A percentile compares a stretch with the other conserved stretches of the same genome.
Conservation (phyloP, 2,797 vertebrate species). For the Morus bassanus region DNA sequence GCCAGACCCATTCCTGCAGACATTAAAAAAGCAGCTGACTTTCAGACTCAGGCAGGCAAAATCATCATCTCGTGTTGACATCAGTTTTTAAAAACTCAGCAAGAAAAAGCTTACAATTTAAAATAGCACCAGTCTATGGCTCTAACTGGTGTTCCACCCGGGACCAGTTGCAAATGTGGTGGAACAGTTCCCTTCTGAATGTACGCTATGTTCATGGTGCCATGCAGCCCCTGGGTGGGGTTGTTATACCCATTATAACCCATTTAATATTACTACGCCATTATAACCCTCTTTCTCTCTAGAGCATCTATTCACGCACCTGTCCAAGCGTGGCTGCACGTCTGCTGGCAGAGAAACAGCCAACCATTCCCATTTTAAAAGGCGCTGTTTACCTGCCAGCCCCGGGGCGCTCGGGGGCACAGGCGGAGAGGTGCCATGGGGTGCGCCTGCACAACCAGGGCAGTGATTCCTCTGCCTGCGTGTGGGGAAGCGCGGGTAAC, state of each 20-base stretch:
- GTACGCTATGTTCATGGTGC: not conserved
- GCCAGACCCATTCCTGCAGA: not conserved
- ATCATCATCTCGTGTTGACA: not conserved
- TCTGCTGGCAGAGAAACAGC: rapidly evolving
- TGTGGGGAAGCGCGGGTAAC: not conserved
- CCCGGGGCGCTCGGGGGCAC: too few species aligned
- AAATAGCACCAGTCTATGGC: not conserved
- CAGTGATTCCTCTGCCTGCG: rapidly evolving
- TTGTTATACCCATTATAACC: too few species aligned
- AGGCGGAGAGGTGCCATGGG: not conserved
- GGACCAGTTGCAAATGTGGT: not conserved
- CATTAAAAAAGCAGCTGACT: not conserved
- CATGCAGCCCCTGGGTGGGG: not conserved
- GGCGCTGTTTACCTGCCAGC: not conserved
- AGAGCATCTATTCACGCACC: not conserved
- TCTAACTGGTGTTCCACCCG: not conserved
- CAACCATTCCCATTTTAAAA: not conserved
- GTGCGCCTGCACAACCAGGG: rapidly evolving
- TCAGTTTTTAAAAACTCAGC: rapidly evolving
- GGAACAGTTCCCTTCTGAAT: not conserved
- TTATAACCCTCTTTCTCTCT: not conserved
- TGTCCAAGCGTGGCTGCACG: rapidly evolving
- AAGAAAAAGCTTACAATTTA: not conserved
- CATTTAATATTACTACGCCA: not conserved
- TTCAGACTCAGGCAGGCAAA: not conserved